Evolutionary conservation across 2,113 vertebrate genomes (phyloP), one percentile per base, ranked within the genome.

Genomic region (Todiramphus chloris): DNA sequence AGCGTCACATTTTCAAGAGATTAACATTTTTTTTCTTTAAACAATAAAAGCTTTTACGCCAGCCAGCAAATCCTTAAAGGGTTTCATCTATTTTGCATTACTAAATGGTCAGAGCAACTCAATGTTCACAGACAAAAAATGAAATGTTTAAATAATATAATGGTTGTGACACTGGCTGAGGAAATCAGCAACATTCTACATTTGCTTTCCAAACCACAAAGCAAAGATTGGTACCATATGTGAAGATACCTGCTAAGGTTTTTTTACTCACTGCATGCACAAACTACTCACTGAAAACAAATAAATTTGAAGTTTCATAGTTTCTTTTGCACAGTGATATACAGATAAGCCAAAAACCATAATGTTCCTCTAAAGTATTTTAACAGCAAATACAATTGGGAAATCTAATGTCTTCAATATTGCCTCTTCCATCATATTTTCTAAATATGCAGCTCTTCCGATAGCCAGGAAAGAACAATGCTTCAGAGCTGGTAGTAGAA

Each of bases 1-100:
- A 96, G 85, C 67, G 75, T 91, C 97, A 95, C 91, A 82, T 97
- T 98, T 97, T 97, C 66, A 96, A 96, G 94, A 94, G 93, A 98
- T 98, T 98, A 97, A 92, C 77, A 90, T 95, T 88, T 86, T 74
- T 83, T 87, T 27, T 24, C 24, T 13, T 51, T 51, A 51, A 92
- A 96, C 81, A 96, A 93, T 90, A 93, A 97, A 90, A 92, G 86
- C 82, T 93, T 97, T 96, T 77, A 55, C 79, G 79, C 51, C 76
- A 96, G 89, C 41, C 53, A 59, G 83, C 30, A 97, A 96, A 95
- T 91, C 67, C 81, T 97, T 96, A 77, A 92, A 97, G 77, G 64
- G 72, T 95, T 97, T 91, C 59, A 93, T 63, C 31, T 95, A n/a
- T 87, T 98, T 96, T 96, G 68, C 82, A 94, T 85, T 87, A 87